phyloP scores from a whole-genome alignment of 2,113 vertebrate genomes.

The Periophthalmodon schlosseri region DNA sequence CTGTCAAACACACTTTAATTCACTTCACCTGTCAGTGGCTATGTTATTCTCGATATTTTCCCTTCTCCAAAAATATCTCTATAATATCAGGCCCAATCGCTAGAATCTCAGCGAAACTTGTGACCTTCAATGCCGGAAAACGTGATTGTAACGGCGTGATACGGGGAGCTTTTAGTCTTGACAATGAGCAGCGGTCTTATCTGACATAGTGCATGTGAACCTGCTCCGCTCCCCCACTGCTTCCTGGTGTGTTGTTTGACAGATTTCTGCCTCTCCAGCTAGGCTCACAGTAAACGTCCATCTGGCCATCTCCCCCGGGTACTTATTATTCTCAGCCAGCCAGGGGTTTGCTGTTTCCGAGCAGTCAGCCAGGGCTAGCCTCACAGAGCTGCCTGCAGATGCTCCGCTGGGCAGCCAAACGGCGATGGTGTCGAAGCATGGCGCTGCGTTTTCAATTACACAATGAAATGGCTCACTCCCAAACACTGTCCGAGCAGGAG shows the following conservation, averaged over 20 bases:
- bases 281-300: conserved; percentile 78
- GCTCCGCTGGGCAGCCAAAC: conserved; percentile 52
- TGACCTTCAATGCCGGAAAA: conserved; percentile 59
- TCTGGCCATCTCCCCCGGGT: conserved; percentile 79
- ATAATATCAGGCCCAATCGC: neutral
- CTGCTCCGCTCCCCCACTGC: conserved; percentile 65
- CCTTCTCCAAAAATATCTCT: neutral
- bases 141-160: conserved; percentile 33
- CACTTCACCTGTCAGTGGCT: neutral
- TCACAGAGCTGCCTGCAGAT: conserved; percentile 64
- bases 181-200: conserved; percentile 60
- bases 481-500: conserved; percentile 24
- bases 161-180: conserved; percentile 52
- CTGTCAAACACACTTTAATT: neutral
- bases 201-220: conserved; percentile 65
- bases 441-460: conserved; percentile 67
- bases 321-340: conserved; percentile 79
- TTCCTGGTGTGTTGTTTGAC: conserved; percentile 76
- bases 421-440: conserved; percentile 40
- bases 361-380: conserved; percentile 57
- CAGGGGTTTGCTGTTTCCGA: conserved; percentile 74
- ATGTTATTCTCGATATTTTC: neutral
- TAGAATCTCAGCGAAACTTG: conserved; percentile 28
- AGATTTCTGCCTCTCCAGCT: conserved; percentile 74
- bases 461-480: conserved; percentile 34